phyloP scores from a whole-genome alignment of 2,113 vertebrate genomes.

The Hemiscyllium ocellatum region DNA sequence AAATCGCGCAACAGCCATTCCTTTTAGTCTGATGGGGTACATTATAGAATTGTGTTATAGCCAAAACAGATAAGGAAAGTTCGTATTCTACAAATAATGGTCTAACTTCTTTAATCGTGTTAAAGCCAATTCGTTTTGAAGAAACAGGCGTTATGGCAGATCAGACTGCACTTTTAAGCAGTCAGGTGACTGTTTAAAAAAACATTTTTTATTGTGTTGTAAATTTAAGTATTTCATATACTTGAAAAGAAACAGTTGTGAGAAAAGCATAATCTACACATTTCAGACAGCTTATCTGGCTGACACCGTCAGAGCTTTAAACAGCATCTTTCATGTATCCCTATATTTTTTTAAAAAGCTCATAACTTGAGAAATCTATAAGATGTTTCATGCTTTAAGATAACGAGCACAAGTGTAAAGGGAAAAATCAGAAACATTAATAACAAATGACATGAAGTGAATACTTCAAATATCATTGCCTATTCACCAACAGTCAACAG shows the following conservation, averaged over 20 bases:
- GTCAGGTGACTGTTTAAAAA: neutral
- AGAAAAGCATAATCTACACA: neutral
- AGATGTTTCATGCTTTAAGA: neutral
- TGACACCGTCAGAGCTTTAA: neutral
- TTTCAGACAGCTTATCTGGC: neutral
- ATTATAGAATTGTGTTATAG: too few species aligned
- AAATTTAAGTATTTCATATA: too few species aligned
- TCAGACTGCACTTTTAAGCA: neutral
- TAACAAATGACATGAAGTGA: neutral
- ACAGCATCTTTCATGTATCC: neutral
- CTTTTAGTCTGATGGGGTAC: too few species aligned
- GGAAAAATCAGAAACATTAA: neutral
- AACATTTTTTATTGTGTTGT: too few species aligned
- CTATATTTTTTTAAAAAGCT: neutral
- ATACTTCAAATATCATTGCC: neutral
- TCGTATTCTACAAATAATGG: too few species aligned
- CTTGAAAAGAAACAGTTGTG: too few species aligned
- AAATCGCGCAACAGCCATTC: too few species aligned
- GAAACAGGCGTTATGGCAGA: too few species aligned
- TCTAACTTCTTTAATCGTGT: too few species aligned
- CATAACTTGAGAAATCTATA: neutral
- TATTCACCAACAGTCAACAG: neutral
- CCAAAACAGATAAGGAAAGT: too few species aligned
- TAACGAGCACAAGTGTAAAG: neutral
- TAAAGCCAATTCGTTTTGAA: too few species aligned